These are phyloP conservation scores for Tupiocoris notatus DNA, from an alignment of 2,888 invertebrate genomes.

Conservation along the genomic window DNA sequence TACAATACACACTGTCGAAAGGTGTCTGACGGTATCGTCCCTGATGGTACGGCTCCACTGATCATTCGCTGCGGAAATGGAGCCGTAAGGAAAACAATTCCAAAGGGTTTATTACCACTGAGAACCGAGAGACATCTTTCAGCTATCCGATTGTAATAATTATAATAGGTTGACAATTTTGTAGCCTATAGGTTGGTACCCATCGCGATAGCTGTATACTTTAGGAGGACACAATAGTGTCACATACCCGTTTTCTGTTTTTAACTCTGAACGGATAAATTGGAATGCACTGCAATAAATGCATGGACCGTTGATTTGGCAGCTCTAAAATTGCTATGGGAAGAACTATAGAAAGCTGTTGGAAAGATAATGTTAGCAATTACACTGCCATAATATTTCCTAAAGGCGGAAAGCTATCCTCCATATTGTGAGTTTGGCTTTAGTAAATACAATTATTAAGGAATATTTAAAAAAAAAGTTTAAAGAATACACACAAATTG, in stretches of 20 bases:
- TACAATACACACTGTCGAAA: no score
- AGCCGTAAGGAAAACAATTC: no score
- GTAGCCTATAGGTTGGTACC: background rate
- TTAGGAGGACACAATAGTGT: background rate
- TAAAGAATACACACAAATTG: slow-evolving; percentile 40
- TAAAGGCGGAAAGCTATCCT: slow-evolving; percentile 49
- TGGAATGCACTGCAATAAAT: no score
- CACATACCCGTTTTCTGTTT: no score
- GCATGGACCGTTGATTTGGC: background rate
- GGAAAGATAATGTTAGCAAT: slow-evolving; percentile 48
- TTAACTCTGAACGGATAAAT: no score
- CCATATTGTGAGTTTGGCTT: slow-evolving; percentile 50
- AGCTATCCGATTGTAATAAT: no score
- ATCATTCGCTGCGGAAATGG: no score
- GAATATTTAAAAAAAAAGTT: slow-evolving; percentile 31
- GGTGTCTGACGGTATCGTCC: no score
- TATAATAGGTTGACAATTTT: no score
- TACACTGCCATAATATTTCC: slow-evolving; percentile 50
- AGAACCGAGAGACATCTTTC: no score
- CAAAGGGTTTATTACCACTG: no score
- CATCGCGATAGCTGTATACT: background rate
- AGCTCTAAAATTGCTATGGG: background rate
- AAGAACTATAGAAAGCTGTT: slow-evolving; percentile 31
- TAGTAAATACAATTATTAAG: slow-evolving; percentile 43
- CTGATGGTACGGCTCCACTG: no score